phyloP scores from a whole-genome alignment of 2,113 vertebrate species.

The Platysternon megacephalum region DNA sequence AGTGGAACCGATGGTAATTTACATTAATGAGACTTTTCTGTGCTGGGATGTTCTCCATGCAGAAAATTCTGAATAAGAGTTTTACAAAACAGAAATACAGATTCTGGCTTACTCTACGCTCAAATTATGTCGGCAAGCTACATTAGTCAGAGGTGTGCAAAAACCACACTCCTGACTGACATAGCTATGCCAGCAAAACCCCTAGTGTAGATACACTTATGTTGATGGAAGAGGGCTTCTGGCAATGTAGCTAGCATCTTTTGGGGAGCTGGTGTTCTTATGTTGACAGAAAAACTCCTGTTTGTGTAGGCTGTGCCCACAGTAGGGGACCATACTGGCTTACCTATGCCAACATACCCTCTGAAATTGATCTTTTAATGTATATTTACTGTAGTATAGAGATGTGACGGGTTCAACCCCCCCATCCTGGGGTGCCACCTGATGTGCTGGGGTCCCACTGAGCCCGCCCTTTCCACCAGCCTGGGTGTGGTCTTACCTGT shows the following conservation, averaged over 20 bases:
- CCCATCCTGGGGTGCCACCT: no score
- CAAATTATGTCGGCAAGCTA: not conserved
- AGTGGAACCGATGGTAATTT: not conserved
- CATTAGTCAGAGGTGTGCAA: not conserved
- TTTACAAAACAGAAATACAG: not conserved
- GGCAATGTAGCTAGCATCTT: not conserved
- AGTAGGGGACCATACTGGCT: not conserved
- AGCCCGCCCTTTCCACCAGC: no score
- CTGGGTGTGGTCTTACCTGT: no score
- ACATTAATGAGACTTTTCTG: not conserved
- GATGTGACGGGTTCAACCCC: no score
- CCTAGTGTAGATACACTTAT: not conserved
- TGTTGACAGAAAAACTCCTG: not conserved
- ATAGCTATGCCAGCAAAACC: not conserved
- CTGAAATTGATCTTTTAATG: not conserved
- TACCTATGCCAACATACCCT: not conserved
- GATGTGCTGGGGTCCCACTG: no score
- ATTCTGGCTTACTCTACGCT: not conserved
- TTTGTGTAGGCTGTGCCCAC: not conserved
- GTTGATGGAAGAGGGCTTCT: not conserved
- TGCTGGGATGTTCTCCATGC: not conserved
- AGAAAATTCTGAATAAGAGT: not conserved
- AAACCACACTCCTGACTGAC: not conserved
- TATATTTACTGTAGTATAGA: not conserved
- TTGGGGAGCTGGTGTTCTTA: not conserved